A percentile compares a stretch with the other conserved stretches of the same genome.
These are phyloP conservation scores for Aricia agestis DNA, from an alignment of 1,140 invertebrate genomes.

Conservation along the genomic window DNA sequence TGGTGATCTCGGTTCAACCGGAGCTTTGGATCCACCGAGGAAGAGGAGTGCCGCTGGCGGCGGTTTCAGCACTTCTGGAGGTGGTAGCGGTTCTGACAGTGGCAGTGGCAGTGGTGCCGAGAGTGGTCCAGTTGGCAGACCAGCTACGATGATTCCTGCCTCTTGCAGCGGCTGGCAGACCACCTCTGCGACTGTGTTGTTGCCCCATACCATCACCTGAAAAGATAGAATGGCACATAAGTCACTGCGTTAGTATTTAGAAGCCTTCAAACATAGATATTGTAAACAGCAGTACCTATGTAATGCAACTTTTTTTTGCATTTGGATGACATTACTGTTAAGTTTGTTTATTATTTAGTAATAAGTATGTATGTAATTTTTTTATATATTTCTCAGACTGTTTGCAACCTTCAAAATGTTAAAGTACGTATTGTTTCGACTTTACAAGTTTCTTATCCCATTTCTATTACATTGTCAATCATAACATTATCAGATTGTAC, in stretches of 20 bases:
- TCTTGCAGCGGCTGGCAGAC: conserved; percentile 59
- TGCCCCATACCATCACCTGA: conserved; percentile 62
- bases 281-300: too few relatives aligned
- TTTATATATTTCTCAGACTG: neutral
- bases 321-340: too few relatives aligned
- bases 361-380: too few relatives aligned
- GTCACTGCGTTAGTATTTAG: too few relatives aligned
- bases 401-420: neutral
- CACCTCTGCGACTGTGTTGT: conserved; percentile 60
- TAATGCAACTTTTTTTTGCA: too few relatives aligned
- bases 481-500: neutral
- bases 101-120: conserved; percentile 49
- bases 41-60: conserved; percentile 77
- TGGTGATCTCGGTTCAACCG: conserved; percentile 77
- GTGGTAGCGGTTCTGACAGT: conserved; percentile 46
- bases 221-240: conserved; percentile 38
- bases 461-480: neutral
- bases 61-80: conserved; percentile 34
- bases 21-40: conserved; percentile 80
- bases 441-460: neutral
- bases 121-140: conserved; percentile 50
- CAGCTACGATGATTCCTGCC: conserved; percentile 51
- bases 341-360: too few relatives aligned
- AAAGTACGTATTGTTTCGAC: neutral
- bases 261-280: too few relatives aligned